Conservation (phyloP, 2,797 vertebrate genomes). For the Odontamblyopus rebecca region DNA sequence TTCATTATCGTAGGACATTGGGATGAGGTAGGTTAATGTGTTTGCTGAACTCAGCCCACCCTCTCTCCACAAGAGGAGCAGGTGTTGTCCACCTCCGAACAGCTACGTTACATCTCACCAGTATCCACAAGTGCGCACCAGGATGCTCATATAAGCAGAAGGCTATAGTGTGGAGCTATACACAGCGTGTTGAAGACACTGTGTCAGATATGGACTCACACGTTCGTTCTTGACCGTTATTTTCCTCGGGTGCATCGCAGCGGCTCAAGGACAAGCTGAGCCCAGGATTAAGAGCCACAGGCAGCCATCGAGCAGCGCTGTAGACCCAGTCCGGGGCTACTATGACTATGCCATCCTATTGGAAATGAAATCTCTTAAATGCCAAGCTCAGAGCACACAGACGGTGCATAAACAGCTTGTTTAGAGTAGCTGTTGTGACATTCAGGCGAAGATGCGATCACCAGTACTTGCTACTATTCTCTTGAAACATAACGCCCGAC, state of each 20-base stretch:
- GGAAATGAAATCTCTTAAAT: slow-evolving; percentile 1
- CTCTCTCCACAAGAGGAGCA: neutral
- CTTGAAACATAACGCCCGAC: slow-evolving; percentile 24
- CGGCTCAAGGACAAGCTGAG: slow-evolving; percentile 64
- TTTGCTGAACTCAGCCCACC: neutral
- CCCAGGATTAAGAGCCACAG: slow-evolving; percentile 34
- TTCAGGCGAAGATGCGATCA: slow-evolving; percentile 27
- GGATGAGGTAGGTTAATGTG: neutral
- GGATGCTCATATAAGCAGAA: slow-evolving; percentile 2
- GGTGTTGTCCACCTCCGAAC: slow-evolving; percentile 7
- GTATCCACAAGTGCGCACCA: slow-evolving; percentile 1
- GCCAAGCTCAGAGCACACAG: neutral
- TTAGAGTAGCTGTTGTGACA: slow-evolving; percentile 35
- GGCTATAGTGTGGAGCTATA: neutral
- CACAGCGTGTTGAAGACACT: neutral
- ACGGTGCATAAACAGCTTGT: neutral
- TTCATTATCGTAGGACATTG: neutral
- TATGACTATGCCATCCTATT: slow-evolving; percentile 1
- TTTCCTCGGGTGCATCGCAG: slow-evolving; percentile 3
- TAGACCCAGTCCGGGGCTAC: neutral
- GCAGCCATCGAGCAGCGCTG: slow-evolving; percentile 16
- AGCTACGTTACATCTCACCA: slow-evolving; percentile 10
- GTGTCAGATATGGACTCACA: neutral
- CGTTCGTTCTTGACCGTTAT: neutral
- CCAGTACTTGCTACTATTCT: neutral